Percentiles rank a stretch among this genome's conserved stretches.
Conservation (phyloP, 2,113 vertebrate genomes). For the Tylochromis polylepis region DNA sequence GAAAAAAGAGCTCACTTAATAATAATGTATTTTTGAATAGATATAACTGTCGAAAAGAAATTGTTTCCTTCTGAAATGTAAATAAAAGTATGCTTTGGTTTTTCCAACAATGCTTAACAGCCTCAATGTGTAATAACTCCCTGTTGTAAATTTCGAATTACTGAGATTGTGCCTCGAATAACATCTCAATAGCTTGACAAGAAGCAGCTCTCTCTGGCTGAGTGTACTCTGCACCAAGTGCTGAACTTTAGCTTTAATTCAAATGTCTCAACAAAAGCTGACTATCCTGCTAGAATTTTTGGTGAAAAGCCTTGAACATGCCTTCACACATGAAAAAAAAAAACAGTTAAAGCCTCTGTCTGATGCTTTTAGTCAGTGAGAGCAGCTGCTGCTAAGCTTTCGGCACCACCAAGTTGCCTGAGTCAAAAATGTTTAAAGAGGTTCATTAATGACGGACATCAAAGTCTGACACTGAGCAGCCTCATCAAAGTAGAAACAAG, state of each 20-base stretch:
- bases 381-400: background rate
- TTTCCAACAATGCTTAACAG: background rate
- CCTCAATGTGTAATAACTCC: background rate
- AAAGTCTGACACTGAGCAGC: background rate
- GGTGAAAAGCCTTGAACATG: background rate
- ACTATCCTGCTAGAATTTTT: background rate
- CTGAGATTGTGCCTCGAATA: background rate
- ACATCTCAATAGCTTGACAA: background rate
- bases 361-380: background rate
- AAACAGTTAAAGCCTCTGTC: background rate
- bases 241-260: background rate
- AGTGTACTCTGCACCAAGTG: background rate
- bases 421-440: background rate
- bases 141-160: background rate
- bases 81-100: background rate
- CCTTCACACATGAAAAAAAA: background rate
- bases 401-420: background rate
- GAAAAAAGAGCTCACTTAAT: background rate
- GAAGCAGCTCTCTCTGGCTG: background rate
- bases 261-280: background rate
- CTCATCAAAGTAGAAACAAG: constrained; percentile 9
- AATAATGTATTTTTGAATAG: background rate
- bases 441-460: constrained; percentile 1
- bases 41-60: rapidly evolving
- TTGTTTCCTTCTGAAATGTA: background rate